A percentile compares a stretch with the other conserved stretches of the same genome.
Conservation (phyloP, 1,140 invertebrate genomes). For the Spodoptera frugiperda region DNA sequence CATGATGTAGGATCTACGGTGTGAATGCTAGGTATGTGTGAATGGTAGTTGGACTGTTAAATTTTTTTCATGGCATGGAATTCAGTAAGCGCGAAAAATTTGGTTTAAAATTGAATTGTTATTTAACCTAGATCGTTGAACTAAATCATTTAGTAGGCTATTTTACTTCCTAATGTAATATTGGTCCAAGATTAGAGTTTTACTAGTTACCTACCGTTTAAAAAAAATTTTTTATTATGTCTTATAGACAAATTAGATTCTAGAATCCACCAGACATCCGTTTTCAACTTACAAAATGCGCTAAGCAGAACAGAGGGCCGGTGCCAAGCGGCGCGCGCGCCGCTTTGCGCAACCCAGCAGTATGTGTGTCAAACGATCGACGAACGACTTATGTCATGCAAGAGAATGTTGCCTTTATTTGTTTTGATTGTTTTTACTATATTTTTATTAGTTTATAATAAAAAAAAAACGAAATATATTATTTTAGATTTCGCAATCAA, state of each 20-base stretch:
- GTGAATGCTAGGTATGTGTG: not conserved
- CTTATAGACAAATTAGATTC: conserved; percentile 35
- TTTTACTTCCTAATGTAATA: not conserved
- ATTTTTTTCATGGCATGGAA: not conserved
- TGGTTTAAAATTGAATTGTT: too few relatives aligned
- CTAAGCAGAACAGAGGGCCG: conserved; percentile 48
- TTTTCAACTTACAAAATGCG: conserved; percentile 49
- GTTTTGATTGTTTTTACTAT: conserved; percentile 45
- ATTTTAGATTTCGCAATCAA: not conserved
- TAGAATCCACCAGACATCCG: conserved; percentile 52
- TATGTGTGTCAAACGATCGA: conserved; percentile 71
- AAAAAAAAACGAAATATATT: not conserved
- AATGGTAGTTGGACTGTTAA: not conserved
- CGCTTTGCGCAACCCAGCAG: conserved; percentile 61
- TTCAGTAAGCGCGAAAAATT: too few relatives aligned
- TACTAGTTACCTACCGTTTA: too few relatives aligned
- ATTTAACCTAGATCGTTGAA: too few relatives aligned
- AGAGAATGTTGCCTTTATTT: conserved; percentile 50
- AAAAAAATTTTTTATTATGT: conserved; percentile 2
- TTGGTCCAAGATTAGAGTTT: too few relatives aligned
- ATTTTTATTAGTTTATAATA: not conserved
- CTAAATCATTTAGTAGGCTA: too few relatives aligned
- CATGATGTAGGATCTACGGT: conserved; percentile 49
- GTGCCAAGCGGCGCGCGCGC: conserved; percentile 63
- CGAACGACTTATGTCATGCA: conserved; percentile 61